A percentile compares a stretch with the other conserved stretches of the same genome.
These are phyloP conservation scores for Holothuria glaberrima DNA, from an alignment of 35 echinoderm and acorn worm genomes.

Conservation along the genomic window DNA sequence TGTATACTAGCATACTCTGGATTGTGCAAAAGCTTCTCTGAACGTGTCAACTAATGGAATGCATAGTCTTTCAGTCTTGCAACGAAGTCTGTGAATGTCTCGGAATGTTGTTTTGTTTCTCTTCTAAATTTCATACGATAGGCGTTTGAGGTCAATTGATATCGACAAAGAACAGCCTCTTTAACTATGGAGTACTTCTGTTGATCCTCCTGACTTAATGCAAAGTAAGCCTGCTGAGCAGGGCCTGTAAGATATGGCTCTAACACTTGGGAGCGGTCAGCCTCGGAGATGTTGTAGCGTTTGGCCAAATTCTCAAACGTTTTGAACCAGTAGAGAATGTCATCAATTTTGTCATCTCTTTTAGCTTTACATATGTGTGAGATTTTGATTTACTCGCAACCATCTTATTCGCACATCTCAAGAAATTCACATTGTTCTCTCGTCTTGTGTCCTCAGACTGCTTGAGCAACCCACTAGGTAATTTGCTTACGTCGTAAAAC, in stretches of 20 bases:
- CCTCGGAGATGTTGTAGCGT: background rate
- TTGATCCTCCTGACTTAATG: constrained; percentile 14
- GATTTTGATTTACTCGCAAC: background rate
- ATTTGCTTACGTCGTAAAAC: background rate
- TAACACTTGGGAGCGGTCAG: background rate
- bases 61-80: constrained; percentile 28
- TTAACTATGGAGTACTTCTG: background rate
- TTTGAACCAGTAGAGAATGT: constrained; percentile 10
- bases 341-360: constrained; percentile 32
- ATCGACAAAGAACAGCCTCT: constrained; percentile 26
- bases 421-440: constrained; percentile 15
- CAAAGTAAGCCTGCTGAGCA: constrained; percentile 29
- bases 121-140: constrained; percentile 37
- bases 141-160: background rate
- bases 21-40: background rate
- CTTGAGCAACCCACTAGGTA: background rate
- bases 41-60: background rate
- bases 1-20: background rate
- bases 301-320: constrained; percentile 24
- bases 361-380: background rate
- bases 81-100: constrained; percentile 31
- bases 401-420: background rate
- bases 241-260: constrained; percentile 12
- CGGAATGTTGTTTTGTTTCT: background rate
- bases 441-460: constrained; percentile 14